Conservation (phyloP, 1,140 invertebrate genomes). For the Neuroterus valhalla region DNA sequence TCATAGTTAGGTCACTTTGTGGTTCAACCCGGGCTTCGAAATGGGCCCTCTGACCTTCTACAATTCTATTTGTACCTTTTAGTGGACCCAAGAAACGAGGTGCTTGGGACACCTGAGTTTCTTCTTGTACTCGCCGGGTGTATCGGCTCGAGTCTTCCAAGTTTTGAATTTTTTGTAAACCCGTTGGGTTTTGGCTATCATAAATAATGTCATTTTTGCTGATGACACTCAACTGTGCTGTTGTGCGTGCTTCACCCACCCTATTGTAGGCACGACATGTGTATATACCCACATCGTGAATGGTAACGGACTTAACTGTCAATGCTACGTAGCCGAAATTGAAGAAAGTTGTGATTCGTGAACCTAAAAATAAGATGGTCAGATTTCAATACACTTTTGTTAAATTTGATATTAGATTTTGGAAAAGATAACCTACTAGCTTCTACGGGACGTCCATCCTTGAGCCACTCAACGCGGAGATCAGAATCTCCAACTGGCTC, state of each 20-base stretch:
- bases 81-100: slow-evolving; percentile 90
- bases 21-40: slow-evolving; percentile 97
- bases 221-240: slow-evolving; percentile 89
- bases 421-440: slow-evolving; percentile 78
- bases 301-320: slow-evolving; percentile 94
- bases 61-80: slow-evolving; percentile 93
- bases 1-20: slow-evolving; percentile 91
- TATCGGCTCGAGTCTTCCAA: slow-evolving; percentile 89
- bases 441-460: slow-evolving; percentile 92
- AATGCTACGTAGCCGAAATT: slow-evolving; percentile 98
- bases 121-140: slow-evolving; percentile 81
- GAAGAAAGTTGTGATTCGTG: slow-evolving; percentile 94
- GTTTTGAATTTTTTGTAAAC: slow-evolving; percentile 91
- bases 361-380: slow-evolving; percentile 75
- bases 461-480: slow-evolving; percentile 95
- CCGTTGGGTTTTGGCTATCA: slow-evolving; percentile 90
- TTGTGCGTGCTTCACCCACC: slow-evolving; percentile 91
- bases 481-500: slow-evolving; percentile 95
- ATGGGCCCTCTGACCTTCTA: slow-evolving; percentile 96
- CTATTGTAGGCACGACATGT: slow-evolving; percentile 92
- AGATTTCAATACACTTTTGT: slow-evolving; percentile 25
- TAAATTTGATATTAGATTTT: slow-evolving; percentile 26
- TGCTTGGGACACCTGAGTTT: slow-evolving; percentile 83
- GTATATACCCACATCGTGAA: slow-evolving; percentile 93
- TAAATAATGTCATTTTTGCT: slow-evolving; percentile 90